A percentile compares a stretch with the other conserved stretches of the same genome.
Evolutionary conservation across 2,797 vertebrate genomes (phyloP).

Genomic region (Hippocampus kuda): DNA sequence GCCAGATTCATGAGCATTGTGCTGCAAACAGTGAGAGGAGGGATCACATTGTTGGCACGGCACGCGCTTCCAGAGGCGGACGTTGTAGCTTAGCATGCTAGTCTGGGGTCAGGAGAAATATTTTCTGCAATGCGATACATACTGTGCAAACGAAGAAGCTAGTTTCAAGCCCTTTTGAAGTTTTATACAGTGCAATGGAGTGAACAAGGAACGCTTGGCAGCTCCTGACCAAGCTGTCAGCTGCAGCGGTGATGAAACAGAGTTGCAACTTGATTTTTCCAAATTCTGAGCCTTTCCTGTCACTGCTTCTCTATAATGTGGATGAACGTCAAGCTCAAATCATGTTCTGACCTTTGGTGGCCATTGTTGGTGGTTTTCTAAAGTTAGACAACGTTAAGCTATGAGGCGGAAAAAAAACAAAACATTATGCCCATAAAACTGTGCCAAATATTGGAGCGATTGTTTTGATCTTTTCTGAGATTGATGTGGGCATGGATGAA

Average conservation of each 20-base stretch:
- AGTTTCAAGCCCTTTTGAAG: neutral
- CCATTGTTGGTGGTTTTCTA: too few relatives aligned
- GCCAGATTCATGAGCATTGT: conserved; percentile 44
- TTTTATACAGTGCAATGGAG: neutral
- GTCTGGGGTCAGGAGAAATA: conserved; percentile 4
- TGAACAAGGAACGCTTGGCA: neutral
- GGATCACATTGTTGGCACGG: conserved; percentile 13
- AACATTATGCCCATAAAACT: too few relatives aligned
- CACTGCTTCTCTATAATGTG: neutral
- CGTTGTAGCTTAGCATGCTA: conserved; percentile 6
- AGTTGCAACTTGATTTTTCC: neutral
- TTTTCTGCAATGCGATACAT: neutral
- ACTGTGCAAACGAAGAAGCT: neutral
- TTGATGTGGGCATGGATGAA: too few relatives aligned
- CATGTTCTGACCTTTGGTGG: neutral
- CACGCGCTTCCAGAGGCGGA: conserved; percentile 10
- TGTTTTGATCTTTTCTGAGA: too few relatives aligned
- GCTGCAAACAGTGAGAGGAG: conserved; percentile 23
- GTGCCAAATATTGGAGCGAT: too few relatives aligned
- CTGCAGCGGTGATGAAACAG: too few relatives aligned
- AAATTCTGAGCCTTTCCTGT: neutral
- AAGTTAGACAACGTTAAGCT: too few relatives aligned
- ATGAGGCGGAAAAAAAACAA: too few relatives aligned
- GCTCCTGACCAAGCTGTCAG: neutral
- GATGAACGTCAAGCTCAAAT: neutral